These are phyloP conservation scores for Melanophora roralis DNA, from an alignment of 2,888 invertebrate species.

Conservation along the genomic window DNA sequence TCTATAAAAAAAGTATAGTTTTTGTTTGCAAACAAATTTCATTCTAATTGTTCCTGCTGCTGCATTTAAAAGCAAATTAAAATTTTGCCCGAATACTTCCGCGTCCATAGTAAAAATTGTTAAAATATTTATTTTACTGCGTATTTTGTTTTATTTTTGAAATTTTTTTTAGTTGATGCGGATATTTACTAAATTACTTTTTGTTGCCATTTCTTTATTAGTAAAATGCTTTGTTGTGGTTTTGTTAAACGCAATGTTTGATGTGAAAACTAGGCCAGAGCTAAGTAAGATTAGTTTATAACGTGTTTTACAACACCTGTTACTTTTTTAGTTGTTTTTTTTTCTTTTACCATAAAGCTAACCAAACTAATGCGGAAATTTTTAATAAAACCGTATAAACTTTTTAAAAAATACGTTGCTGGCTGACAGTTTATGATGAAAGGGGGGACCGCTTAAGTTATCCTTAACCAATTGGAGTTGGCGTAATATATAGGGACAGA, in stretches of 20 bases:
- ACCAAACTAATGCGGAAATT: too few relatives aligned
- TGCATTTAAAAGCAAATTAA: slow-evolving; percentile 23
- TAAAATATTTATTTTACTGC: slow-evolving; percentile 25
- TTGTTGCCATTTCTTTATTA: slow-evolving; percentile 52
- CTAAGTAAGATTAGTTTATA: background rate
- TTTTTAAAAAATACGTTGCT: too few relatives aligned
- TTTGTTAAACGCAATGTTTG: background rate
- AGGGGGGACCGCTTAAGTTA: too few relatives aligned
- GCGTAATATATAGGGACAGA: too few relatives aligned
- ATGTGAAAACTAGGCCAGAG: background rate
- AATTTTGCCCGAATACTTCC: slow-evolving; percentile 29
- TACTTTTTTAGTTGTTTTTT: too few relatives aligned
- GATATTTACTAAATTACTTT: slow-evolving; percentile 34
- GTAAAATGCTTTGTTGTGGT: slow-evolving; percentile 48
- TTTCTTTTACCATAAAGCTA: too few relatives aligned
- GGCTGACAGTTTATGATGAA: too few relatives aligned
- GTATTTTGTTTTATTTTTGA: slow-evolving; percentile 18
- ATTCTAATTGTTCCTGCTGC: slow-evolving; percentile 17
- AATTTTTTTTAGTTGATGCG: slow-evolving; percentile 11
- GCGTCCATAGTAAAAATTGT: slow-evolving; percentile 21
- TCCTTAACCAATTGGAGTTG: too few relatives aligned
- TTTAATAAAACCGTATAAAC: too few relatives aligned
- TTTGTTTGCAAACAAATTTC: background rate
- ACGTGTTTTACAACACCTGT: background rate
- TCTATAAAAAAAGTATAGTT: background rate